A percentile compares a stretch with the other conserved stretches of the same genome.
Evolutionary conservation across 2,888 invertebrate genomes (phyloP).

Genomic region (Sarcophaga carnaria): DNA sequence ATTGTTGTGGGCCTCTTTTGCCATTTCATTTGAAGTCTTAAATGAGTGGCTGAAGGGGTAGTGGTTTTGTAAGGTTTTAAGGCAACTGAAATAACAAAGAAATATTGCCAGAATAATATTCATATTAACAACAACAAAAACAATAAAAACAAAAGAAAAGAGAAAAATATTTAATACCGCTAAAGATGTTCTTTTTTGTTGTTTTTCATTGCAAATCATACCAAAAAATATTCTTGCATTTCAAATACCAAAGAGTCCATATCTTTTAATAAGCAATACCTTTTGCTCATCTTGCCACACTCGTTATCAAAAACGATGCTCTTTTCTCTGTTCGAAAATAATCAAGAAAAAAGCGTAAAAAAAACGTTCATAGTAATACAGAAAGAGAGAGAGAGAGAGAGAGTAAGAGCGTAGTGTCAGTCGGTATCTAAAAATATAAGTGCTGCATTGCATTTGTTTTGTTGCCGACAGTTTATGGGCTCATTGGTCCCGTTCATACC

Average conservation of each 20-base stretch:
- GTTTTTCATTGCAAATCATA: conserved; percentile 25
- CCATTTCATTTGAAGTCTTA: conserved; percentile 45
- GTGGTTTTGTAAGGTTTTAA: no score
- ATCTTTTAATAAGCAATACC: conserved; percentile 64
- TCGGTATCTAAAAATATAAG: conserved; percentile 30
- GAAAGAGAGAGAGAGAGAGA: not conserved
- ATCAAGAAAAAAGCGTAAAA: conserved; percentile 15
- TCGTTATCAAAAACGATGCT: conserved; percentile 24
- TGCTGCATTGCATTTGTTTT: conserved; percentile 62
- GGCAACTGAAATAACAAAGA: conserved; percentile 20
- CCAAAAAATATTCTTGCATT: not conserved
- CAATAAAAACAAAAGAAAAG: conserved; percentile 33
- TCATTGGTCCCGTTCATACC: conserved; percentile 58
- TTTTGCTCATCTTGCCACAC: conserved; percentile 1
- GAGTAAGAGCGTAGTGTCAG: not conserved
- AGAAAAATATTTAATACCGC: conserved; percentile 47
- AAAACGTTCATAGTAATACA: not conserved
- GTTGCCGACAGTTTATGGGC: conserved; percentile 68
- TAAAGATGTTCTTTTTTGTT: conserved; percentile 35
- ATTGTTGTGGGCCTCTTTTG: conserved; percentile 5
- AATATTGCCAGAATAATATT: not conserved
- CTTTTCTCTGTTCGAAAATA: not conserved
- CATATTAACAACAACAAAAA: not conserved
- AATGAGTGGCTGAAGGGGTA: no score
- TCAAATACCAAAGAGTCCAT: conserved; percentile 15